Percentiles rank a stretch among this genome's conserved stretches.
These are phyloP conservation scores for Antheraea assamensis DNA, from an alignment of 2,888 invertebrate species.

Conservation along the genomic window DNA sequence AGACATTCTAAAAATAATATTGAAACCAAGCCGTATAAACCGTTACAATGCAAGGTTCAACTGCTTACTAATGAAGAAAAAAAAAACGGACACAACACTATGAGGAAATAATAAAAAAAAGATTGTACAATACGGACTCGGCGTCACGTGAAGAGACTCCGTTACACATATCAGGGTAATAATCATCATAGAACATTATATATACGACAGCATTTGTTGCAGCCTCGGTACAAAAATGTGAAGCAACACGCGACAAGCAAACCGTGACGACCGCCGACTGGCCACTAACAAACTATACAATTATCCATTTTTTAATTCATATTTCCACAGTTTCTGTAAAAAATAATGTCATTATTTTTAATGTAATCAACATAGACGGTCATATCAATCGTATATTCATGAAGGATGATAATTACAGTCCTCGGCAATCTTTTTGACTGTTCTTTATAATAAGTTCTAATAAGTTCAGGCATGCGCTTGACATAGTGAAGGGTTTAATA, in stretches of 20 bases:
- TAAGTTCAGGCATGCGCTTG: too few species aligned
- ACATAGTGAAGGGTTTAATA: too few species aligned
- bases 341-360: conserved; percentile 22
- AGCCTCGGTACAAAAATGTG: conserved; percentile 62
- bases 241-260: conserved; percentile 58
- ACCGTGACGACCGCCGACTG: conserved; percentile 71
- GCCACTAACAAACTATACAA: conserved; percentile 41
- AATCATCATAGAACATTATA: conserved; percentile 60
- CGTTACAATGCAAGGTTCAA: neutral
- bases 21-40: too few species aligned
- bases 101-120: conserved; percentile 36
- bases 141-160: conserved; percentile 63
- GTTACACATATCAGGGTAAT: conserved; percentile 71
- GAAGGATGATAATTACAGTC: neutral
- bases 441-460: too few species aligned
- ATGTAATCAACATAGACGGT: neutral
- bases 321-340: conserved; percentile 21
- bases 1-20: too few species aligned
- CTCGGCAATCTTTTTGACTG: too few species aligned
- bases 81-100: conserved; percentile 34
- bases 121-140: conserved; percentile 37
- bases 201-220: conserved; percentile 69
- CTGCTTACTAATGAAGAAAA: conserved; percentile 26
- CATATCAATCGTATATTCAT: neutral
- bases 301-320: conserved; percentile 32